Evolutionary conservation across 2,113 vertebrate genomes (phyloP).

Genomic region (Phoenicopterus ruber): DNA sequence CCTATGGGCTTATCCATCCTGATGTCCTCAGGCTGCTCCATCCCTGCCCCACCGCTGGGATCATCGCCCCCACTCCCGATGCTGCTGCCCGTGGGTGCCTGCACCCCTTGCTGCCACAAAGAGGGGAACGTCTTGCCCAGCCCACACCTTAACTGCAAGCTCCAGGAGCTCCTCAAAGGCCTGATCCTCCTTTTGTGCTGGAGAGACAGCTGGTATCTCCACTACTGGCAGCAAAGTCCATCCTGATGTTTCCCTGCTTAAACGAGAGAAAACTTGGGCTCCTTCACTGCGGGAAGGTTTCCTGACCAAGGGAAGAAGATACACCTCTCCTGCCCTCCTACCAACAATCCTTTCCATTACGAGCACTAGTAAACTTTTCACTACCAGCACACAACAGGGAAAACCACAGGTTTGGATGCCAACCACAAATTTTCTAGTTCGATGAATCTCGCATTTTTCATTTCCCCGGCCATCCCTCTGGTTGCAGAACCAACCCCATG

Average conservation of each 20-base stretch:
- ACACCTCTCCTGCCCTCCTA: neutral
- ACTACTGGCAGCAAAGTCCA: neutral
- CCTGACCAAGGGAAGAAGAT: neutral
- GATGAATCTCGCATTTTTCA: neutral
- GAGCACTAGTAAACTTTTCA: neutral
- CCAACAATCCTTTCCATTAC: neutral
- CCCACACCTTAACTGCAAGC: neutral
- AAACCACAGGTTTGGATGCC: neutral
- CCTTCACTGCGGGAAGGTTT: neutral
- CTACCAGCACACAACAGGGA: neutral
- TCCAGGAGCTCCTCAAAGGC: neutral
- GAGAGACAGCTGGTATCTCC: neutral
- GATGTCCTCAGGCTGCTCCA: neutral
- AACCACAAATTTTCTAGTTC: neutral
- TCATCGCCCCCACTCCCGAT: accelerated
- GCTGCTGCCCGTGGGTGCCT: neutral
- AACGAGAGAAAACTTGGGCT: neutral
- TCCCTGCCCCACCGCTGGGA: neutral
- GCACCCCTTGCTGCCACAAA: neutral
- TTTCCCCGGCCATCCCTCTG: neutral
- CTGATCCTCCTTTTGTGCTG: neutral
- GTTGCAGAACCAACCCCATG: accelerated
- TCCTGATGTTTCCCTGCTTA: neutral
- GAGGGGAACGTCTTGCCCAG: neutral
- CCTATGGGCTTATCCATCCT: neutral